phyloP scores from a whole-genome alignment of 2,113 vertebrate genomes.

The Poeciliopsis prolifica region DNA sequence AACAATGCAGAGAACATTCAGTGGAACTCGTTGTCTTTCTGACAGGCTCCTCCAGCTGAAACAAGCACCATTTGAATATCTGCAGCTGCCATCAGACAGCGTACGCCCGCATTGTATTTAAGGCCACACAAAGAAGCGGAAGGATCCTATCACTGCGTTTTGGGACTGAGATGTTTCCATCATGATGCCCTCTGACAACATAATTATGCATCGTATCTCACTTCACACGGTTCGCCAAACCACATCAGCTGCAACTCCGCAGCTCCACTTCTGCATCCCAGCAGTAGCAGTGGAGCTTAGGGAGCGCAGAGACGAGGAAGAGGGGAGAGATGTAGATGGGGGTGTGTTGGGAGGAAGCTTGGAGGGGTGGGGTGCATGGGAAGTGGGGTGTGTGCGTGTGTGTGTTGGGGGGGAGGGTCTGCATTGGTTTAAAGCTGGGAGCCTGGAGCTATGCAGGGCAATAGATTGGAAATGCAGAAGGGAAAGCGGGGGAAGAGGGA shows the following conservation, averaged over 20 bases:
- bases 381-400: not conserved
- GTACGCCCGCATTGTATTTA: slow-evolving; percentile 53
- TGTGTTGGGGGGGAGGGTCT: not conserved
- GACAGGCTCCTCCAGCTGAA: slow-evolving; percentile 41
- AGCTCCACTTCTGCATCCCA: slow-evolving; percentile 9
- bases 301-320: not conserved
- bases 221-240: slow-evolving; percentile 59
- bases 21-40: slow-evolving; percentile 27
- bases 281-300: slow-evolving; percentile 17
- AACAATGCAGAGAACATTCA: slow-evolving; percentile 5
- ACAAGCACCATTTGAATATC: slow-evolving; percentile 38
- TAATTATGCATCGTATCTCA: slow-evolving; percentile 74
- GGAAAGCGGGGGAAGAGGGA: slow-evolving; percentile 24
- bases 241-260: slow-evolving; percentile 61
- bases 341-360: not conserved
- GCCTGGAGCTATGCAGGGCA: slow-evolving; percentile 60
- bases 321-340: not conserved
- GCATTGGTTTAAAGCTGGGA: slow-evolving; percentile 18
- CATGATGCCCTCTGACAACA: slow-evolving; percentile 71
- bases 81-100: slow-evolving; percentile 34
- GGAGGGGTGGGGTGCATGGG: not conserved
- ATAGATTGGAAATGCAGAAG: slow-evolving; percentile 56
- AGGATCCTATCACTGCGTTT: slow-evolving; percentile 27
- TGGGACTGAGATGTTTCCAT: slow-evolving; percentile 65
- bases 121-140: slow-evolving; percentile 38